Evolutionary conservation across 2,113 vertebrate species (phyloP).

Genomic region (Neoarius graeffei): DNA sequence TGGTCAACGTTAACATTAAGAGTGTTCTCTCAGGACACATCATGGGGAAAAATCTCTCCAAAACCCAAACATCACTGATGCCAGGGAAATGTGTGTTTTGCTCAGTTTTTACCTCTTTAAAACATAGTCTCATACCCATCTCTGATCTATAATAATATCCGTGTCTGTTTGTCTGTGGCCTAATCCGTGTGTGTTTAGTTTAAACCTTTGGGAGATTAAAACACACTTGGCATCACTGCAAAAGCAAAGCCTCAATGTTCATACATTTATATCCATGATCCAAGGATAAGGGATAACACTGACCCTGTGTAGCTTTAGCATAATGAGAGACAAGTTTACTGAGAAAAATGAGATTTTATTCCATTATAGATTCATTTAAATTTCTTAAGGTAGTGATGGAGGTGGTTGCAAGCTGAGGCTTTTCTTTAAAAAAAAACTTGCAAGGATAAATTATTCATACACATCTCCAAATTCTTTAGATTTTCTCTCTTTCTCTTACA

Average conservation of each 20-base stretch:
- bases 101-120: neutral
- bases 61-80: neutral
- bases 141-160: neutral
- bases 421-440: too few species aligned
- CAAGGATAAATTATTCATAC: too few species aligned
- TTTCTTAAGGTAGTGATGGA: neutral
- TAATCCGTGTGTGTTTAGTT: constrained; percentile 24
- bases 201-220: constrained; percentile 33
- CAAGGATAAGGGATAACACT: neutral
- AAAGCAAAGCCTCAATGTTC: constrained; percentile 15
- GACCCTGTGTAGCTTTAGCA: neutral
- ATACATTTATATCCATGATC: neutral
- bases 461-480: too few species aligned
- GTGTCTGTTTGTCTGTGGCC: constrained; percentile 11
- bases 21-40: neutral
- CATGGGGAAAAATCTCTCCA: neutral
- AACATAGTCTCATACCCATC: neutral
- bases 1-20: neutral
- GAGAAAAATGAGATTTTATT: too few species aligned
- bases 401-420: too few species aligned
- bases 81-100: constrained; percentile 22
- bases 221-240: constrained; percentile 2
- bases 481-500: too few species aligned
- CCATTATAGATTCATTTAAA: neutral
- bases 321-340: neutral